Evolutionary conservation across 2,113 vertebrate genomes (phyloP), one percentile per base, ranked within the genome.

Genomic region (Carollia perspicillata): DNA sequence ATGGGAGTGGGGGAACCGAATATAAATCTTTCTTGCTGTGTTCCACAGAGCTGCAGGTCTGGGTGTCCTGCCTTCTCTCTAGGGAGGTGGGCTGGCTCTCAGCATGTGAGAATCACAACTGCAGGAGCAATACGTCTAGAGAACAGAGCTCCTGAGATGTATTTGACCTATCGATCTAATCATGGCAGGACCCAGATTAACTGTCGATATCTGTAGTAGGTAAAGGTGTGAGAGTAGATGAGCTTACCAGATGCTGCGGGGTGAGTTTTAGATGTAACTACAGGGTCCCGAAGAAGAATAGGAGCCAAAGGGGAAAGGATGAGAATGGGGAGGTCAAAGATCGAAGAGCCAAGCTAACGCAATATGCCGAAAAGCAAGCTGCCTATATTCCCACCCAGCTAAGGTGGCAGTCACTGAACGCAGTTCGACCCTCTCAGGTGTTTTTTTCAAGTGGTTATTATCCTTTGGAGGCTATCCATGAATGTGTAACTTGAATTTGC

Each of bases 311-410:
- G 58, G 33, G 40, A 84, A 79, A 80, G n/a, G 35, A 20, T 3
- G 20, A 35, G 49, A 37, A 49, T 22, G 40, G 14, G 53, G 44
- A 79, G 44, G 18, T 51, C 55, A 44, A 26, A 79, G 53, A 66
- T 18, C 23, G 30, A 51, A 23, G 40, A 28, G 8, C 33, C 33
- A 79, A 28, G 65, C 22, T 42, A 8, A 47, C 44, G 28, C 1
- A 4, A 3, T 5, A 0, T 66, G n/a, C 58, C 5, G 8, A 10
- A 66, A 42, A n/a, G 16, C 47, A 51, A 40, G 40, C n/a, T 26
- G 13, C 65, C n/a, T 7, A 26, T 3, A 14, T 3, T 0, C 11
- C 9, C 7, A 20, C 33, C 28, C 1, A 3, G 0, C 6, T n/a
- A 10, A 13, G 22, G 3, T 17, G 44, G 65, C 55, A 10, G 5